Evolutionary conservation across 1,140 invertebrate species (phyloP).

Genomic region (Drosophila leontia): DNA sequence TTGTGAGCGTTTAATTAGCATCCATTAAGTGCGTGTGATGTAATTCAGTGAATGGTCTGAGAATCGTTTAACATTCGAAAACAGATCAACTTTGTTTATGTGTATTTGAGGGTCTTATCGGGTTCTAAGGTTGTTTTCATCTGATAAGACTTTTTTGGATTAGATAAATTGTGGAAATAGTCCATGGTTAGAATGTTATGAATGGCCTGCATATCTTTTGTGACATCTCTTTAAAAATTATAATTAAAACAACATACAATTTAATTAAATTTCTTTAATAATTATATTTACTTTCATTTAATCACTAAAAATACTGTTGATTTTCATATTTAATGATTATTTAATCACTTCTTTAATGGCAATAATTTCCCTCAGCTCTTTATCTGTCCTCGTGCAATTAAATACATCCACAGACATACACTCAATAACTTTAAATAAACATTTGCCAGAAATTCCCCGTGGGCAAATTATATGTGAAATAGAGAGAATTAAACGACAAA

Average conservation of each 20-base stretch:
- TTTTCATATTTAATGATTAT: background rate
- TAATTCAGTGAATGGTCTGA: slow-evolving; percentile 18
- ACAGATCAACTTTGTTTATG: slow-evolving; percentile 4
- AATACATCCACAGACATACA: background rate
- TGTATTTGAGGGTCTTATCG: slow-evolving; percentile 16
- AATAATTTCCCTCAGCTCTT: slow-evolving; percentile 2
- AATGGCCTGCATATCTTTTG: background rate
- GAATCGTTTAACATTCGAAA: slow-evolving; percentile 6
- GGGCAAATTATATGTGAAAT: slow-evolving; percentile 9
- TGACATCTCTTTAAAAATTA: background rate
- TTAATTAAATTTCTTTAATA: background rate
- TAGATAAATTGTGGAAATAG: slow-evolving; percentile 19
- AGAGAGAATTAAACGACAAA: slow-evolving; percentile 31
- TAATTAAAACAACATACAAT: background rate
- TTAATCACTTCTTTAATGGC: background rate
- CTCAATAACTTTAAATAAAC: slow-evolving; percentile 29
- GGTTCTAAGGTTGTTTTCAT: background rate
- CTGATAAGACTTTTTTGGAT: slow-evolving; percentile 15
- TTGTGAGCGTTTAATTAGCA: slow-evolving; percentile 41
- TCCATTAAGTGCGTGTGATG: slow-evolving; percentile 35
- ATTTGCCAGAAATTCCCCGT: slow-evolving; percentile 9
- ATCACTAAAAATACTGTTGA: background rate
- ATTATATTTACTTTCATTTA: background rate
- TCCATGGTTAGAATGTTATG: too few species aligned
- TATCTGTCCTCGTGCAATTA: background rate